Base-by-base conservation (phyloP, 1,140 invertebrate species). In the Gonatopus flavifemur region DNA sequence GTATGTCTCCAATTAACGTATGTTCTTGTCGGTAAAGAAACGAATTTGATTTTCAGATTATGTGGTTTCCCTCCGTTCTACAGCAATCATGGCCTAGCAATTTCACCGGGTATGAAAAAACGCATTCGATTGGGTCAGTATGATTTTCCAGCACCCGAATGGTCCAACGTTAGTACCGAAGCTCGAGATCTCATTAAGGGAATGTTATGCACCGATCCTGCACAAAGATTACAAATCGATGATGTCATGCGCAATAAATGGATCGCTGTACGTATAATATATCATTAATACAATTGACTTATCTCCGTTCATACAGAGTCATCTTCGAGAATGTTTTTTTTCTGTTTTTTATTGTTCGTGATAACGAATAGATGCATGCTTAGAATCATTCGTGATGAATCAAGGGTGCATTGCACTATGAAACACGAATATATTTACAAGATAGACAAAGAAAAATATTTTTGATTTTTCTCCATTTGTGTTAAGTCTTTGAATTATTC, bases 51-150 rank as follows among this genome's bases (percentile, higher is more conserved):
- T 74, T 78, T 30, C 62, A 91, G 89, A 57, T 82, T 98, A 38
- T 98, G 96, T 79, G 96, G 96, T 4, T 98, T 96, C 76, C 96
- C 96, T 19, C 96, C 96, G 16, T 99, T 98, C 80, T 98, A 97
- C 74, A 96, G 94, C 71, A 96, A 96, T 74, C 91, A 97, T 67
- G 96, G 96, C 0, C 80, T 95, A 22, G 93, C 96, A 6, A 98
- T 99, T 62, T 98, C 95, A 21, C 96, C 97, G 0, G 96, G 97
- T n/a, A 99, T 99, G 97, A 99, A 98, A 74, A 96, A 92, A 74
- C 83, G 96, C 43, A 98, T 98, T 64, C 83, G 93, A 50, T 86
- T 93, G 37, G 96, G 96, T 4, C 93, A 98, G 70, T 99, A 97
- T 72, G 93, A 96, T 64, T 99, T 98, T 73, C 94, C 96, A 0